A percentile compares a stretch with the other conserved stretches of the same genome.
phyloP scores from a whole-genome alignment of 2,113 vertebrate genomes.

The Stictonetta naevosa region DNA sequence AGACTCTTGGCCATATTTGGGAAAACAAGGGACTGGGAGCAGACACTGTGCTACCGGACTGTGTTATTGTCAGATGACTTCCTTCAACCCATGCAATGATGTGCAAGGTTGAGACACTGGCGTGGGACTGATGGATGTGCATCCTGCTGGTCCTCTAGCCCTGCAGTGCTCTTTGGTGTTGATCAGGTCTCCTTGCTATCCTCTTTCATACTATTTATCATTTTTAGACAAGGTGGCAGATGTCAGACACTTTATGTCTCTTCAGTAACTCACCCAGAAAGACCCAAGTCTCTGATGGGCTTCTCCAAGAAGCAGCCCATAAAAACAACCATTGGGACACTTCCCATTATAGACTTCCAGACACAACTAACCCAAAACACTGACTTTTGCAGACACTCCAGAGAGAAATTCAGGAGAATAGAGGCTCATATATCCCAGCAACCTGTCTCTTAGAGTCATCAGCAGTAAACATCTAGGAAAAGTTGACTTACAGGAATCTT shows the following conservation, averaged over 20 bases:
- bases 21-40: background rate
- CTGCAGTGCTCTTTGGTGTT: background rate
- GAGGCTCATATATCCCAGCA: background rate
- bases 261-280: background rate
- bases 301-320: background rate
- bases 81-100: rapidly evolving
- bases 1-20: conserved; percentile 9
- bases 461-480: background rate
- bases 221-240: background rate
- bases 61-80: background rate
- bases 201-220: background rate
- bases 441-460: background rate
- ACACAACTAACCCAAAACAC: background rate
- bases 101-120: background rate
- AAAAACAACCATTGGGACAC: background rate
- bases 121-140: background rate
- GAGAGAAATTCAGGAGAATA: background rate
- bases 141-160: background rate
- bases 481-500: background rate
- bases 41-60: background rate
- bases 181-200: background rate
- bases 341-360: background rate
- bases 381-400: background rate
- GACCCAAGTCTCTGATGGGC: background rate
- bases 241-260: background rate